phyloP scores from a whole-genome alignment of 2,113 vertebrate genomes.

The Lampris megalopsis region DNA sequence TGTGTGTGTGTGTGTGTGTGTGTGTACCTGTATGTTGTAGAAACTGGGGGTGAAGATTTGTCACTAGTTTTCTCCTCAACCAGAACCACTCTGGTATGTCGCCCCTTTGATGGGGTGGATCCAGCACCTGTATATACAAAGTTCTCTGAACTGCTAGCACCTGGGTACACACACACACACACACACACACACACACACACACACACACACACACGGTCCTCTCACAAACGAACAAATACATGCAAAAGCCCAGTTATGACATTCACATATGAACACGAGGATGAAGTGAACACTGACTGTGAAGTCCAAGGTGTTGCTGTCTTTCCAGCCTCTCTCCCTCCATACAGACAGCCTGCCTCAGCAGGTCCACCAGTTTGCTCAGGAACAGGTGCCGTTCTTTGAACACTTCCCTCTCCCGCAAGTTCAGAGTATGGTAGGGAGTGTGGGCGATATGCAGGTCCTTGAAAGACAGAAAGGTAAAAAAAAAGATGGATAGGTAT shows the following conservation, averaged over 20 bases:
- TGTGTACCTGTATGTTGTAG: neutral
- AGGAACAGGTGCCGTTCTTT: slow-evolving; percentile 76
- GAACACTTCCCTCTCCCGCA: slow-evolving; percentile 74
- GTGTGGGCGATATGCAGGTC: slow-evolving; percentile 81
- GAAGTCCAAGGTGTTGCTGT: neutral
- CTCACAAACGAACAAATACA: neutral
- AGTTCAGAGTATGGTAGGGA: slow-evolving; percentile 81
- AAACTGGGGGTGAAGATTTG: too few species aligned
- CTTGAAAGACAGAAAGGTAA: slow-evolving; percentile 56
- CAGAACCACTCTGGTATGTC: neutral
- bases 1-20: neutral
- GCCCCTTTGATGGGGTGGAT: slow-evolving; percentile 7
- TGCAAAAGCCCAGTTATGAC: too few species aligned
- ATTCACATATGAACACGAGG: too few species aligned
- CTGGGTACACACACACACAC: slow-evolving; percentile 21
- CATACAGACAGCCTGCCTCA: slow-evolving; percentile 62
- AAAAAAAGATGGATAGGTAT: neutral
- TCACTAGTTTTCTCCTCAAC: too few species aligned
- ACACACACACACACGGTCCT: neutral
- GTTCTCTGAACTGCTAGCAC: slow-evolving; percentile 44
- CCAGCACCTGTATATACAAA: slow-evolving; percentile 45
- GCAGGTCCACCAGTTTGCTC: slow-evolving; percentile 74
- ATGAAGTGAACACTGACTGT: slow-evolving; percentile 20
- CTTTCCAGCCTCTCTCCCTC: slow-evolving; percentile 63
- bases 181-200: neutral